Conservation (phyloP, 2,888 invertebrate species). For the Dryadula phaetusa region DNA sequence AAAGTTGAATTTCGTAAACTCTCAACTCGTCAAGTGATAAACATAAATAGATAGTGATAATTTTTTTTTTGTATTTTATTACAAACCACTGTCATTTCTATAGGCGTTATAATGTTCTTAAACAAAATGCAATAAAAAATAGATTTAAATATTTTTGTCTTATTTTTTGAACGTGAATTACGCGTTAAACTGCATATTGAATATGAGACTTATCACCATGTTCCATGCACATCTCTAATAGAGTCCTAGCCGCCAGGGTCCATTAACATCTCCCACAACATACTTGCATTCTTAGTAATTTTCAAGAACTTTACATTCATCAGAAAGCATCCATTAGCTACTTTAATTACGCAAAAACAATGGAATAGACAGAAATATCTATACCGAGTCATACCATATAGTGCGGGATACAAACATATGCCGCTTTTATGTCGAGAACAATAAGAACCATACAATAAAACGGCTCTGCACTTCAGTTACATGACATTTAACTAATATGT, state of each 20-base stretch:
- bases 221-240: too few species aligned
- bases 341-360: conserved; percentile 24
- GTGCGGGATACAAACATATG: conserved; percentile 15
- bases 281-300: not conserved
- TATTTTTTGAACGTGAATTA: too few species aligned
- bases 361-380: conserved; percentile 11
- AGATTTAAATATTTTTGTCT: too few species aligned
- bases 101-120: too few species aligned
- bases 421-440: conserved; percentile 21
- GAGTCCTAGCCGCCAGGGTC: not conserved
- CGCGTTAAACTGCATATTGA: too few species aligned
- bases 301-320: conserved; percentile 7
- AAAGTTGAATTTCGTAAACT: too few species aligned
- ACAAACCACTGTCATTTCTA: too few species aligned
- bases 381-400: conserved; percentile 3
- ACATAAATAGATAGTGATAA: too few species aligned
- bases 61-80: too few species aligned
- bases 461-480: not conserved
- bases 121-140: too few species aligned
- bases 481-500: not conserved
- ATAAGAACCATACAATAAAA: conserved; percentile 22
- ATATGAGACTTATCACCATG: too few species aligned
- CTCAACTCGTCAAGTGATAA: too few species aligned
- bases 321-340: conserved; percentile 13
- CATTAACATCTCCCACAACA: not conserved